Conservation (phyloP, 2,888 invertebrate species). For the Caenorhabditis auriculariae region DNA sequence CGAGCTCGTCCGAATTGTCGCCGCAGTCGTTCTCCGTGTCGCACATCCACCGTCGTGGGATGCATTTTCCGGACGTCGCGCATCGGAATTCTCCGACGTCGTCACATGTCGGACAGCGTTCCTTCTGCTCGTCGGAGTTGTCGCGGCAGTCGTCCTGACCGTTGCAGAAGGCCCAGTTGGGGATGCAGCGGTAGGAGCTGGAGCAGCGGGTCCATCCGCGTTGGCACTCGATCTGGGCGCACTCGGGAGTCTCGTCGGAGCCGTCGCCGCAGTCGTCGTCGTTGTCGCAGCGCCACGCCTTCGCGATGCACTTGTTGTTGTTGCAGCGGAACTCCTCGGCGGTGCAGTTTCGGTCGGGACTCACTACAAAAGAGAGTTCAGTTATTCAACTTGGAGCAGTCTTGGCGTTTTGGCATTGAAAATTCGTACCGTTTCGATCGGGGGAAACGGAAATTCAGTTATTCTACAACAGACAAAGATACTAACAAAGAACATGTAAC, state of each 20-base stretch:
- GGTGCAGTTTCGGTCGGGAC: constrained; percentile 74
- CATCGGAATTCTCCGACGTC: constrained; percentile 88
- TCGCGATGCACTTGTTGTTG: constrained; percentile 89
- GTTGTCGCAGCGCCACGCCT: constrained; percentile 71
- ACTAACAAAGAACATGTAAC: not conserved
- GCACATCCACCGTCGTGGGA: constrained; percentile 75
- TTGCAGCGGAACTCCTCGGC: constrained; percentile 89
- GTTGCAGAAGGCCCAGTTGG: constrained; percentile 96
- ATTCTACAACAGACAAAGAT: too few species aligned
- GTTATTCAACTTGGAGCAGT: too few species aligned
- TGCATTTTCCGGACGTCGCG: constrained; percentile 65
- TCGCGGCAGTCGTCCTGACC: constrained; percentile 88
- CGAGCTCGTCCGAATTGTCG: constrained; percentile 78
- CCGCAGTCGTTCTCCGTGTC: constrained; percentile 83
- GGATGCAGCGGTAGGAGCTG: constrained; percentile 76
- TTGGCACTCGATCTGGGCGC: constrained; percentile 88
- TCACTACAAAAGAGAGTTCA: constrained; percentile 21
- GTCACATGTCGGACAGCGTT: constrained; percentile 76
- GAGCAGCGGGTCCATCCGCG: constrained; percentile 74
- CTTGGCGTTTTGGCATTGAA: too few species aligned
- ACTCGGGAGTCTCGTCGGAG: constrained; percentile 89
- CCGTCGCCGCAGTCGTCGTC: constrained; percentile 96
- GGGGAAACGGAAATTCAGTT: too few species aligned
- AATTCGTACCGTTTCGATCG: too few species aligned
- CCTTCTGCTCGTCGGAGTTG: constrained; percentile 79